These are phyloP conservation scores for Cyclargus thomasi DNA, from an alignment of 1,140 invertebrate genomes.

Conservation along the genomic window DNA sequence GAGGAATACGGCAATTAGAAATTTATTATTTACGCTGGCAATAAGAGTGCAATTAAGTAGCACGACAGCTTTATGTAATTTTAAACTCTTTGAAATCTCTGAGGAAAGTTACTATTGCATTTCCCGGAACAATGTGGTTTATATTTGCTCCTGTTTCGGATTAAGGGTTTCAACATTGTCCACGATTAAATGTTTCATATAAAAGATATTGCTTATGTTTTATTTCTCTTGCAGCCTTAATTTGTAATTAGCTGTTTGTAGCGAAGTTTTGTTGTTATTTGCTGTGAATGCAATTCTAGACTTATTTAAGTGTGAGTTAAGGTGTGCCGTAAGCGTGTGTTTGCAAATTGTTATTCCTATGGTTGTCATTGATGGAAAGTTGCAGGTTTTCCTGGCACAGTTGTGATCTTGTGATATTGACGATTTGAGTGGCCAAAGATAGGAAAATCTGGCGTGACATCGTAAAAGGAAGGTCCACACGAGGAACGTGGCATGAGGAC, in stretches of 20 bases:
- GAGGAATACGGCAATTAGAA: background rate
- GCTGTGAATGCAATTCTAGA: no score
- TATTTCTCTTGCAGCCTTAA: background rate
- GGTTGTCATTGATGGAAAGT: no score
- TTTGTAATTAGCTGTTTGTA: background rate
- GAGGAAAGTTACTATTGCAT: background rate
- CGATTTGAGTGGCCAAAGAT: no score
- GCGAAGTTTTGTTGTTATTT: background rate
- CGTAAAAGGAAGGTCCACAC: no score
- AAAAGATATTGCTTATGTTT: background rate
- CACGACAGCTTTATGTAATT: background rate
- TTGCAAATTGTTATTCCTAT: no score
- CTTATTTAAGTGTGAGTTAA: no score
- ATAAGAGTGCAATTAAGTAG: background rate
- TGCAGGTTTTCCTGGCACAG: no score
- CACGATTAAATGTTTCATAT: background rate
- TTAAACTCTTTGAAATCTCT: conserved; percentile 1
- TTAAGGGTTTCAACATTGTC: background rate
- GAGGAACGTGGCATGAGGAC: no score
- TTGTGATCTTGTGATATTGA: no score
- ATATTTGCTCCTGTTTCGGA: background rate
- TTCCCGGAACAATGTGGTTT: background rate
- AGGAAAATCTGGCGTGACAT: no score
- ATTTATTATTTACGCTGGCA: background rate
- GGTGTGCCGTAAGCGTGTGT: no score